phyloP scores from a whole-genome alignment of 2,113 vertebrate genomes.

The Tetrao urogallus region DNA sequence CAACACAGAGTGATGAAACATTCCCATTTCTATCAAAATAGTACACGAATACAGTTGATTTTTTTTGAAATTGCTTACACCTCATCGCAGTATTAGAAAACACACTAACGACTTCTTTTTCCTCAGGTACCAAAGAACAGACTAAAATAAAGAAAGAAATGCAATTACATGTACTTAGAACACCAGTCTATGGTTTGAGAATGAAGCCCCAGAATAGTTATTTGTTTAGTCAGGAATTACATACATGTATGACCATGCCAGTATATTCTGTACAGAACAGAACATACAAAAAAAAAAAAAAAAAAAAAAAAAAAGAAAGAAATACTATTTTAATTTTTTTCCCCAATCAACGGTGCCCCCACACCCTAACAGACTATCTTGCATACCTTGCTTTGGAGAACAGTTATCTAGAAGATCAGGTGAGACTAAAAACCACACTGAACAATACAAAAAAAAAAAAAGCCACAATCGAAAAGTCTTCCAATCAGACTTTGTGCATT shows the following conservation, averaged over 20 bases:
- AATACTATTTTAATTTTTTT: background rate
- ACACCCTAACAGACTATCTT: background rate
- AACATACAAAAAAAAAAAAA: background rate
- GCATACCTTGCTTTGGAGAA: background rate
- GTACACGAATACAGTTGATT: background rate
- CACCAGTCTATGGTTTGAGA: background rate
- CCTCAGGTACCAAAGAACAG: background rate
- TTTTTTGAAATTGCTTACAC: background rate
- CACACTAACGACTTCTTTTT: background rate
- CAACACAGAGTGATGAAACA: background rate
- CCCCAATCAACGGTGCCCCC: background rate
- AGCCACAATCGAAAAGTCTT: background rate
- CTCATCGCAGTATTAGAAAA: background rate
- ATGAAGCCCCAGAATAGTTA: fast-evolving
- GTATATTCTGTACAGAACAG: background rate
- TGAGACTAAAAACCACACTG: background rate
- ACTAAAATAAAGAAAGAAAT: background rate
- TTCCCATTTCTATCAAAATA: background rate
- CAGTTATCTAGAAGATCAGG: background rate
- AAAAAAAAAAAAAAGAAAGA: background rate
- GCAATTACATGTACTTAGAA: background rate
- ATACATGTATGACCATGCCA: background rate
- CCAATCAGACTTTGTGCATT: background rate
- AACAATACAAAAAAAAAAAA: background rate
- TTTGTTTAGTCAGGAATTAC: background rate